Evolutionary conservation across 2,797 vertebrate genomes (phyloP), one percentile per base, ranked within the genome.

Genomic region (Nyctibius grandis): DNA sequence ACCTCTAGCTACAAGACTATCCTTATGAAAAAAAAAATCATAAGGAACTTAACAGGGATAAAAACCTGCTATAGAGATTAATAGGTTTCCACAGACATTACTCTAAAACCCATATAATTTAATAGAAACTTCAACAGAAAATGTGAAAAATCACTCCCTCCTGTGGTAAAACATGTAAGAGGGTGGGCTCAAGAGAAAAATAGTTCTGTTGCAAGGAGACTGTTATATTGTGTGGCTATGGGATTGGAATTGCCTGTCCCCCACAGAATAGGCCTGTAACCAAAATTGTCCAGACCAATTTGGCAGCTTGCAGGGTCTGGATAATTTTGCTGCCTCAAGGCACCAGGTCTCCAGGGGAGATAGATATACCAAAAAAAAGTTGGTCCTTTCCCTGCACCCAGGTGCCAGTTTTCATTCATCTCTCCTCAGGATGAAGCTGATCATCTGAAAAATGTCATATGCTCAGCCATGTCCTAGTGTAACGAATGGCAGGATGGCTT

Each of bases 101-200:
- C 29, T 70, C 29, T 86, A 68, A 94, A 91, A 1, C 0, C 1
- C 33, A 61, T 64, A 77, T 85, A 88, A 88, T 93, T 93, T 79
- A 91, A 90, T 64, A 82, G 50, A 87, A 76, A 77, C 54, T 74
- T 50, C 70, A 86, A 28, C 40, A 85, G 47, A 87, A 82, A 89
- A 91, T 31, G 21, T 79, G 83, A 95, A 94, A 92, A 94, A 96
- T 85, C 85, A 91, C 93, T 96, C 96, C 95, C 91, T 95, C 91
- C 89, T 89, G 69, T 96, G 85, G 88, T 69, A 95, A 94, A 94
- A 81, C 20, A 26, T 70, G 29, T 86, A 50, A 91, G 73, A 92
- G 15, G 44, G 54, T 59, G 36, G 73, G 15, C 50, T 88, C 13
- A n/a, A 61, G 50, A 76, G 50, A 40, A 91, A 80, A 81, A 65